Evolutionary conservation across 1,140 invertebrate species (phyloP).

Genomic region (Aphaenogaster rudis): DNA sequence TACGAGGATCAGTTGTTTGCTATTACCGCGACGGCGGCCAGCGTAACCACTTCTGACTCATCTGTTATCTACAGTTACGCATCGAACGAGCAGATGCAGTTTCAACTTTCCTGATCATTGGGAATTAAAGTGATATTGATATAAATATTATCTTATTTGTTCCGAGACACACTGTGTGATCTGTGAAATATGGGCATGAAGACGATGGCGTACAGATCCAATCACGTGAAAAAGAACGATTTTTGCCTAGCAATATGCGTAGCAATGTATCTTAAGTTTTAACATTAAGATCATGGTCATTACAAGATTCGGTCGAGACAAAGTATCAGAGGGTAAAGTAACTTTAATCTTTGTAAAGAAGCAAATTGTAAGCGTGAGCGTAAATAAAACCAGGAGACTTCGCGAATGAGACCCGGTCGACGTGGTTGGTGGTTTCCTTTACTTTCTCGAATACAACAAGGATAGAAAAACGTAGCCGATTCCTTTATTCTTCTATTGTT

Average conservation of each 20-base stretch:
- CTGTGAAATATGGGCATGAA: slow-evolving; percentile 14
- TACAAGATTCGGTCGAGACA: not conserved
- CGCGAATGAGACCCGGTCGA: slow-evolving; percentile 44
- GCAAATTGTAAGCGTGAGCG: slow-evolving; percentile 53
- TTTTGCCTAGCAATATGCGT: slow-evolving; percentile 9
- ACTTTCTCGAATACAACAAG: slow-evolving; percentile 71
- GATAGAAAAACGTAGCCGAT: slow-evolving; percentile 81
- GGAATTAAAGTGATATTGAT: slow-evolving; percentile 54
- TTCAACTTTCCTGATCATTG: slow-evolving; percentile 83
- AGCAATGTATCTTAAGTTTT: slow-evolving; percentile 46
- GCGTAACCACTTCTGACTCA: slow-evolving; percentile 84
- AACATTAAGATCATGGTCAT: slow-evolving; percentile 10
- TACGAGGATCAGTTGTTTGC: slow-evolving; percentile 86
- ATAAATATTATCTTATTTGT: slow-evolving; percentile 61
- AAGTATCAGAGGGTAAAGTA: not conserved
- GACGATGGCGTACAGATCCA: slow-evolving; percentile 20
- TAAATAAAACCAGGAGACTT: slow-evolving; percentile 71
- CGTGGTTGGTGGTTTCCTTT: slow-evolving; percentile 52
- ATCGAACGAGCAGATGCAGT: slow-evolving; percentile 85
- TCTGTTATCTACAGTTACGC: slow-evolving; percentile 86
- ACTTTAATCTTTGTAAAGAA: slow-evolving; percentile 65
- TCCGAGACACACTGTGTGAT: slow-evolving; percentile 29
- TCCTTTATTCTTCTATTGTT: slow-evolving; percentile 80
- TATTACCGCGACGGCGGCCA: slow-evolving; percentile 82
- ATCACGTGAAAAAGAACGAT: slow-evolving; percentile 11